Percentiles rank a stretch among this genome's conserved stretches.
Evolutionary conservation across 1,140 invertebrate species (phyloP).

Genomic region (Thaumetopoea pityocampa): DNA sequence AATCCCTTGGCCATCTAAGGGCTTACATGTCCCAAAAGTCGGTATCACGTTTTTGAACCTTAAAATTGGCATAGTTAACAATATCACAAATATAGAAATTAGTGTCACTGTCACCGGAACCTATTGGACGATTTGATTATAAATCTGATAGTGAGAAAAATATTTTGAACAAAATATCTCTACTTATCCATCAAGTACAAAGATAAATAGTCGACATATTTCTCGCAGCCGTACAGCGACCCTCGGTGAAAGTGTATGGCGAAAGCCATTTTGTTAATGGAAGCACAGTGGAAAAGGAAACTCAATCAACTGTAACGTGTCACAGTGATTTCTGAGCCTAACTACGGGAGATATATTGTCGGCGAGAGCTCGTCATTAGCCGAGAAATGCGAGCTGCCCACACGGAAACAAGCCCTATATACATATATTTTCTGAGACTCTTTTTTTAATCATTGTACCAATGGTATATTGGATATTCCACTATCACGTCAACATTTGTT

Average conservation of each 20-base stretch:
- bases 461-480: no score
- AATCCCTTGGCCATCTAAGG: no score
- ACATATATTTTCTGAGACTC: conserved; percentile 47
- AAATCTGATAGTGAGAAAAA: no score
- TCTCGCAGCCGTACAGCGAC: conserved; percentile 54
- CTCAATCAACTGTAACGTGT: conserved; percentile 68
- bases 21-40: no score
- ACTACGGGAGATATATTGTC: conserved; percentile 65
- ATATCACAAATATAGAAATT: no score
- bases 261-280: conserved; percentile 70
- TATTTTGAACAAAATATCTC: no score
- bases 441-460: no score
- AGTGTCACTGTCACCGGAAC: no score
- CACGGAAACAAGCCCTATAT: conserved; percentile 37
- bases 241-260: conserved; percentile 37
- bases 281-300: conserved; percentile 68
- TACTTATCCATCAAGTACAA: conserved; percentile 21
- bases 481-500: no score
- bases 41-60: no score
- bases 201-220: conserved; percentile 62
- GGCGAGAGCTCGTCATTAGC: conserved; percentile 56
- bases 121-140: no score
- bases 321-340: conserved; percentile 66
- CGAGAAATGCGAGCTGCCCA: conserved; percentile 38
- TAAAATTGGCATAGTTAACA: no score